Percentiles rank a stretch among this genome's conserved stretches.
phyloP scores from a whole-genome alignment of 1,140 invertebrate species.

The Goniozus legneri region DNA sequence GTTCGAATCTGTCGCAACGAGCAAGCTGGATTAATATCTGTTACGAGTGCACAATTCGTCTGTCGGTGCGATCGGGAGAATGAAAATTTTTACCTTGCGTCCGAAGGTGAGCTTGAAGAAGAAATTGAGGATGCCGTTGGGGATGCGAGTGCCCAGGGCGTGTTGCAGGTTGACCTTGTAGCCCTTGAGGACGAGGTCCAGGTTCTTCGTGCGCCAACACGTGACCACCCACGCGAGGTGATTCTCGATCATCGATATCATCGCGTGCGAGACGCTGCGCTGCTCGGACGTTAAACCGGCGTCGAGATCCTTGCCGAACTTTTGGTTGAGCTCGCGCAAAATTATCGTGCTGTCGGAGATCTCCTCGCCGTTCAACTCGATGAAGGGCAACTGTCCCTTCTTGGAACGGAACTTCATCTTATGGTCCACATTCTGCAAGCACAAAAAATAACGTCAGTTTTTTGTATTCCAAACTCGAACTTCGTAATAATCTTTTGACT shows the following conservation, averaged over 20 bases:
- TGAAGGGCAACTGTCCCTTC: conserved; percentile 88
- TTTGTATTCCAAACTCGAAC: too few species aligned
- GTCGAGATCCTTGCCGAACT: conserved; percentile 81
- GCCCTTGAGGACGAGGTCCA: conserved; percentile 79
- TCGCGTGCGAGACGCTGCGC: conserved; percentile 83
- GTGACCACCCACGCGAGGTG: conserved; percentile 85
- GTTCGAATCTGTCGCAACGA: too few species aligned
- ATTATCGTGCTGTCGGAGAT: conserved; percentile 87
- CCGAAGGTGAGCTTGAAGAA: conserved; percentile 85
- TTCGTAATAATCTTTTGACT: too few species aligned
- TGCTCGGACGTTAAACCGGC: conserved; percentile 76
- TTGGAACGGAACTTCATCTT: conserved; percentile 90
- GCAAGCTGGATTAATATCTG: too few species aligned
- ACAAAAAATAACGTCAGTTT: conserved; percentile 19
- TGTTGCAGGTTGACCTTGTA: conserved; percentile 89
- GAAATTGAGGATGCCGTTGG: conserved; percentile 85
- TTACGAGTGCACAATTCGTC: too few species aligned
- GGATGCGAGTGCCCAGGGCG: conserved; percentile 78
- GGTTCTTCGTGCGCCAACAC: conserved; percentile 85
- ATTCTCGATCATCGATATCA: conserved; percentile 93
- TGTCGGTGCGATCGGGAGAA: too few species aligned
- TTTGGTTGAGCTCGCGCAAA: conserved; percentile 78
- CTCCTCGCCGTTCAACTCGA: conserved; percentile 91
- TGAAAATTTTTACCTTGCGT: conserved; percentile 83
- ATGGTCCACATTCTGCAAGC: conserved; percentile 87